phyloP scores from a whole-genome alignment of 2,888 invertebrate genomes.

The Acanthosepion pharaonis region DNA sequence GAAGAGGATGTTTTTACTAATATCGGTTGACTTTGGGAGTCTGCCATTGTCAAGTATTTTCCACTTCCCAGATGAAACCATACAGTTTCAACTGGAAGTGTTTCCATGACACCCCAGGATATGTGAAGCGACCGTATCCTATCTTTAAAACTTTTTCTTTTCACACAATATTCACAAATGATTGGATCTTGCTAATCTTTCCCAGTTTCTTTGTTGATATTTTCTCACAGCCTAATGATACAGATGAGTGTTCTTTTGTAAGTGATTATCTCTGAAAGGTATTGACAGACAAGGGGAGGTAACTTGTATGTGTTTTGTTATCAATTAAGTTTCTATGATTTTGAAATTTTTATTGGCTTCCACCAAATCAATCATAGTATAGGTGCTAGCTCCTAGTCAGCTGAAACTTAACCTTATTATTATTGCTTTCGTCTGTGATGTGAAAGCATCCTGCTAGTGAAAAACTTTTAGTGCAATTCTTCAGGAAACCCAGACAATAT shows the following conservation, averaged over 20 bases:
- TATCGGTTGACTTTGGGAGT: conserved; percentile 7
- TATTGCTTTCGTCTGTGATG: too few species aligned
- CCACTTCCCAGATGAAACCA: not conserved
- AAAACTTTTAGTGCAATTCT: not conserved
- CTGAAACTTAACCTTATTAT: not conserved
- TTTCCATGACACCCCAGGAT: not conserved
- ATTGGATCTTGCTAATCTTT: not conserved
- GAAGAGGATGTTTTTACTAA: not conserved
- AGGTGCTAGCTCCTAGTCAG: not conserved
- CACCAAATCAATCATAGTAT: not conserved
- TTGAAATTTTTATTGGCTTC: not conserved
- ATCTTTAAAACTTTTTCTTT: not conserved
- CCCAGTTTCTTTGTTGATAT: not conserved
- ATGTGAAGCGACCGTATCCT: not conserved
- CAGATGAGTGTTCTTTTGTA: not conserved
- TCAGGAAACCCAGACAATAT: not conserved
- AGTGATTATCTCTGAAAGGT: not conserved
- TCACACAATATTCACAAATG: not conserved
- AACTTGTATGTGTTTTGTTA: not conserved
- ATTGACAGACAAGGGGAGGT: not conserved
- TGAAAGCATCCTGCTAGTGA: not conserved
- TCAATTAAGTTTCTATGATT: not conserved
- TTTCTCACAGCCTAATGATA: not conserved
- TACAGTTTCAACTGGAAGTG: not conserved
- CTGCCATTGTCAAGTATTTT: not conserved